Base-by-base conservation (phyloP, 92 coral and sea anemone species). In the Porites divaricata region DNA sequence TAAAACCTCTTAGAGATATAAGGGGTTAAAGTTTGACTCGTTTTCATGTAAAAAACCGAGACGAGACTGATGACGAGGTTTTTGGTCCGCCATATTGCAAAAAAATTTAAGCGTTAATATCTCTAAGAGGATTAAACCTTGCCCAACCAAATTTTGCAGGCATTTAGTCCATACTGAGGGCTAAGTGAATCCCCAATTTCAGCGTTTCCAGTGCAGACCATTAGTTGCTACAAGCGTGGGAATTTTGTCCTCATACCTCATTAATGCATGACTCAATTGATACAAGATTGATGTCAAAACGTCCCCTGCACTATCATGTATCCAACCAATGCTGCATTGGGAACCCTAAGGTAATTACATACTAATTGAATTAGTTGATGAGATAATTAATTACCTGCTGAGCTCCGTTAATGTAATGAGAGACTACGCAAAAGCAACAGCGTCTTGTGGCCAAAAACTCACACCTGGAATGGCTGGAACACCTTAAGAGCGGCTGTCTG, bases 11-110 rank as follows among this genome's bases (percentile, higher is more conserved):
- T 45, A 19, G 76, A 72, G 76, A 72, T 16, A n/a, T 72, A 1
- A 49, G 23, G 13, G 76, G 78, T 74, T 21, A 74, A 74, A 74
- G 63, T 74, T 74, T 52, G 78, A 63, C 78, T 74, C 78, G 78
- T 74, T 74, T 74, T 52, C 2, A 24, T 19, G 63, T n/a, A 74
- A 52, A 23, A 74, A n/a, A 64, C 24, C 76, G 13, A 52, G 13
- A 72, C 4, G 14, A 14, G 58, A 53, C 58, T 53, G 58, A 13
- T 53, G 58, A 53, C 58, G 15, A 53, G 58, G 11, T 53, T 53
- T 53, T 53, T 53, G 58, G 58, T 53, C 58, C 58, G 58, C 58
- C 58, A 53, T 53, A 53, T 53, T 53, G 58, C 13, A 53, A 53
- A 53, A 67, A 24, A 67, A 6, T 67, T 67, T 8, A 11, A 67